phyloP scores from a whole-genome alignment of 2,113 vertebrate species.

The Myanophis thanlyinensis region DNA sequence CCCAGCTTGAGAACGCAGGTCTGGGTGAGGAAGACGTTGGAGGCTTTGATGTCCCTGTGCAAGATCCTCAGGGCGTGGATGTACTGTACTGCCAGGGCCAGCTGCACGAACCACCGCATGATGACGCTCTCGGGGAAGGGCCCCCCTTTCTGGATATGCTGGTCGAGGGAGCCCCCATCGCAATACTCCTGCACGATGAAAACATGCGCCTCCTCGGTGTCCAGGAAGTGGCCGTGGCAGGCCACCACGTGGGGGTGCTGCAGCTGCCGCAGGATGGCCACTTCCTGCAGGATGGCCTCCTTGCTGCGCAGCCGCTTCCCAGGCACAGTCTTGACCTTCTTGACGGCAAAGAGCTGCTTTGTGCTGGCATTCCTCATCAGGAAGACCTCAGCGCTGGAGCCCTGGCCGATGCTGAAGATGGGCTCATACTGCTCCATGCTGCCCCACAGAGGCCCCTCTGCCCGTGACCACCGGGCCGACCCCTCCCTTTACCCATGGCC shows the following conservation, averaged over 20 bases:
- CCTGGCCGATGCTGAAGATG: conserved; percentile 70
- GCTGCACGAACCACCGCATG: conserved; percentile 77
- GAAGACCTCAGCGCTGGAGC: conserved; percentile 75
- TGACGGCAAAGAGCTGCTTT: conserved; percentile 70
- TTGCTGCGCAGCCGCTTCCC: conserved; percentile 54
- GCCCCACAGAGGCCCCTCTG: neutral
- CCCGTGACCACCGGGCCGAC: neutral
- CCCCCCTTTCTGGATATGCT: conserved; percentile 63
- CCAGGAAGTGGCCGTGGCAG: conserved; percentile 69
- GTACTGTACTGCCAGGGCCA: conserved; percentile 71
- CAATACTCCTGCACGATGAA: conserved; percentile 80
- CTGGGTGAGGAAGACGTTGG: conserved; percentile 78
- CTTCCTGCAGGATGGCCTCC: conserved; percentile 71
- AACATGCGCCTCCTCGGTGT: conserved; percentile 51
- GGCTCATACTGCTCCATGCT: conserved; percentile 73
- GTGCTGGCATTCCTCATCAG: conserved; percentile 70
- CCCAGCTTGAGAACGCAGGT: conserved; percentile 73
- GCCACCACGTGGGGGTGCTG: conserved; percentile 74
- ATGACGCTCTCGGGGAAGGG: conserved; percentile 64
- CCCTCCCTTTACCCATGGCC: neutral
- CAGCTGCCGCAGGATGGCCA: conserved; percentile 71
- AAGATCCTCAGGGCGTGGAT: conserved; percentile 74
- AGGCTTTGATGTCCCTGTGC: conserved; percentile 80
- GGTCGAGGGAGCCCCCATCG: conserved; percentile 76
- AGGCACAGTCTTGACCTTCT: conserved; percentile 68